These are phyloP conservation scores for Scaptomyza montana DNA, from an alignment of 1,140 invertebrate species.

Conservation along the genomic window DNA sequence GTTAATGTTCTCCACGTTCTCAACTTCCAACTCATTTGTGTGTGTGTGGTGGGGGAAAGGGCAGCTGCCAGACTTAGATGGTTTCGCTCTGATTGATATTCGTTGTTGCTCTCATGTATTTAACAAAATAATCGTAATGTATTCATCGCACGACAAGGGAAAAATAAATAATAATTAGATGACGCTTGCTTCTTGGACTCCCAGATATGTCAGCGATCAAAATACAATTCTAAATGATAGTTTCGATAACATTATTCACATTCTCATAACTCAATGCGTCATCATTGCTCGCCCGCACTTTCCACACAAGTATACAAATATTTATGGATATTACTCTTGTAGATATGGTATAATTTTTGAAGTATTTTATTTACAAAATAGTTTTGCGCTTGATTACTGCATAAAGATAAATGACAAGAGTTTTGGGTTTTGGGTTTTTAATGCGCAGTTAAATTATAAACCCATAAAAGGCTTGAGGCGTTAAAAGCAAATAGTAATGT, in stretches of 20 bases:
- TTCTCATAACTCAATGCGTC: conserved; percentile 1
- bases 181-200: conserved; percentile 5
- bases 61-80: conserved; percentile 20
- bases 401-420: too few relatives aligned
- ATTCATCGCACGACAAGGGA: conserved; percentile 33
- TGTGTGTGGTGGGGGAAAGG: not conserved
- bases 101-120: conserved; percentile 41
- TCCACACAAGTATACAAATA: not conserved
- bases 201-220: conserved; percentile 3
- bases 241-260: conserved; percentile 8
- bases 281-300: not conserved
- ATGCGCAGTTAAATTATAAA: not conserved
- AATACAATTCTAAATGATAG: conserved; percentile 20
- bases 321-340: not conserved
- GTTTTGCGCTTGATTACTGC: too few relatives aligned
- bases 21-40: not conserved
- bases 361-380: too few relatives aligned
- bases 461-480: too few relatives aligned
- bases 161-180: not conserved
- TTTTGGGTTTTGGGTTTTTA: not conserved
- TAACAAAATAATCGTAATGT: conserved; percentile 8
- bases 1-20: not conserved
- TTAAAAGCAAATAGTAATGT: too few relatives aligned
- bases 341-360: too few relatives aligned
- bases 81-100: conserved; percentile 66